Base-by-base conservation (phyloP, 1,140 invertebrate genomes). In the Ips typographus region DNA sequence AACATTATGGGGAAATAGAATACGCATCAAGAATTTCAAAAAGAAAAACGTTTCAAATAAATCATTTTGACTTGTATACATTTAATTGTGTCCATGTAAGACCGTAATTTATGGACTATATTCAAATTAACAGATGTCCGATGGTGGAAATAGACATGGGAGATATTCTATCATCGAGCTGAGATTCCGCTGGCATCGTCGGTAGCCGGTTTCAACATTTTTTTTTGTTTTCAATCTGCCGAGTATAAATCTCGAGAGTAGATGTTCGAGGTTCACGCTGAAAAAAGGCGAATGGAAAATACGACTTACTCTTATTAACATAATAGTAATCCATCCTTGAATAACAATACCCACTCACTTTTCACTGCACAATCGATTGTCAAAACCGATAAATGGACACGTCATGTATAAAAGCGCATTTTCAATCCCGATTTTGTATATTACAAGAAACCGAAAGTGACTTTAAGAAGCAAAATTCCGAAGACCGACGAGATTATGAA, bases 281-380 rank as follows among this genome's bases (percentile, higher is more conserved):
- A 69, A 70, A 70, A 63, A 70, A 70, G 57, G 37, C 7, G 37
- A 57, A 52, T 22, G 47, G 49, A 71, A 65, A 71, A 71, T 60
- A 71, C 62, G 51, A 71, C 70, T 71, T 71, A 71, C 65, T 63
- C 70, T 71, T 71, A 68, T 71, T 71, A 67, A 71, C 69, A 63
- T 63, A 65, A 71, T 57, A 65, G 63, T 69, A 65, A 71, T 67
- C 70, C 70, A 67, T 71, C 70, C 64, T 56, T 59, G 51, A 61
- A 66, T 44, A 64, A 64, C 60, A 64, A 71, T 57, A 65, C 58
- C 42, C 63, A 58, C n/a, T 71, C 69, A 66, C 69, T 65, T 71
- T 71, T 66, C 63, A 71, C 69, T 43, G 63, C 63, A 71, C 68
- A 70, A 64, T 70, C 52, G 49, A 70, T 63, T 40, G 57, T 38